These are phyloP conservation scores for Seira ritae DNA, from an alignment of 2,888 invertebrate species.

Conservation along the genomic window DNA sequence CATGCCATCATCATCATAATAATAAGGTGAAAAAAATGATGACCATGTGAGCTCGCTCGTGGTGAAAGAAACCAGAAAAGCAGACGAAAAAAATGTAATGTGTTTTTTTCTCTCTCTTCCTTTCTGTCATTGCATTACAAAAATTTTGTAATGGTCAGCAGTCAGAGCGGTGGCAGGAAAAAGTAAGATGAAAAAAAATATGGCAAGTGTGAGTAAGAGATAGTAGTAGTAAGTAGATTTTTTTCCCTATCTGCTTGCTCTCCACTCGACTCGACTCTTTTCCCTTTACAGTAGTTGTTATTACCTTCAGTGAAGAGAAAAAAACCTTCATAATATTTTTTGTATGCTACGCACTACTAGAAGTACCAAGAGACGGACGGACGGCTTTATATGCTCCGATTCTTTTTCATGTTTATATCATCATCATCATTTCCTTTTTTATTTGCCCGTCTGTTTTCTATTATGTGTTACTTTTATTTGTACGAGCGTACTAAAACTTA, in stretches of 20 bases:
- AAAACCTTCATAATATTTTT: too few species aligned
- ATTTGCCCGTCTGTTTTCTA: slow-evolving; percentile 35
- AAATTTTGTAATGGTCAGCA: slow-evolving; percentile 25
- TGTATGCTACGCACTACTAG: background rate
- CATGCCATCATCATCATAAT: too few species aligned
- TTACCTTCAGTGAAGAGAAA: too few species aligned
- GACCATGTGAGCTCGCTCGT: slow-evolving; percentile 54
- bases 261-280: too few species aligned
- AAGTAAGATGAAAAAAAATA: slow-evolving; percentile 2
- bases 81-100: background rate
- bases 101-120: slow-evolving; percentile 6
- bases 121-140: slow-evolving; percentile 7
- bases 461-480: slow-evolving; percentile 53
- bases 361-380: background rate
- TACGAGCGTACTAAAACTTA: slow-evolving; percentile 51
- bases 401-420: slow-evolving; percentile 40
- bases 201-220: slow-evolving; percentile 1
- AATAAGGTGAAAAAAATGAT: slow-evolving; percentile 44
- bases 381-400: slow-evolving; percentile 35
- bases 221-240: background rate
- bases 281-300: too few species aligned
- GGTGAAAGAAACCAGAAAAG: too few species aligned
- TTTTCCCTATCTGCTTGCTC: too few species aligned
- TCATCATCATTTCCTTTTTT: slow-evolving; percentile 21
- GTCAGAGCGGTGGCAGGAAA: too few species aligned